Conservation (phyloP, 35 echinoderm and acorn worm genomes). For the Acanthaster planci region DNA sequence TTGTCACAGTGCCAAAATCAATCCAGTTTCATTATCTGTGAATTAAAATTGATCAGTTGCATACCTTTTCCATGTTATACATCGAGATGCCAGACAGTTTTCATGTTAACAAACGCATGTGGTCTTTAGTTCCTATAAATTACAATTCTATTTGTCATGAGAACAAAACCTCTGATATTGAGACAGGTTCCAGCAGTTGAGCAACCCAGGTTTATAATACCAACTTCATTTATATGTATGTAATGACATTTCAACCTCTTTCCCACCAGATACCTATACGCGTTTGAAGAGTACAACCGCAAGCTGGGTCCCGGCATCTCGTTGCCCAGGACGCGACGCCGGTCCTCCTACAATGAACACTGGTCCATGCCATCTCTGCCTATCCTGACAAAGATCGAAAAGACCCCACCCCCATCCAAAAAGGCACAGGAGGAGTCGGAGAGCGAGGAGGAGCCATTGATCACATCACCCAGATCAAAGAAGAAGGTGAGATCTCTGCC, state of each 20-base stretch:
- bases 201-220: too few species aligned
- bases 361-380: constrained; percentile 34
- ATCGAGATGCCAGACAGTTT: too few species aligned
- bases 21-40: too few species aligned
- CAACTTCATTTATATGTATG: not conserved
- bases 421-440: constrained; percentile 48
- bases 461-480: not conserved
- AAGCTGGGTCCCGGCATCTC: constrained; percentile 82
- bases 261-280: constrained; percentile 85
- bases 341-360: constrained; percentile 58
- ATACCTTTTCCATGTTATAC: too few species aligned
- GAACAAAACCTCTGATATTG: too few species aligned
- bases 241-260: not conserved
- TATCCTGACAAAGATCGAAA: constrained; percentile 26
- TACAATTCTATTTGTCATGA: too few species aligned
- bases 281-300: constrained; percentile 95
- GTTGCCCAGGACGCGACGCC: constrained; percentile 65
- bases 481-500: constrained; percentile 31
- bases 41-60: too few species aligned
- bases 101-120: too few species aligned
- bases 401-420: constrained; percentile 32
- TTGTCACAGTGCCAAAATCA: too few species aligned
- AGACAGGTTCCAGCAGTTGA: too few species aligned
- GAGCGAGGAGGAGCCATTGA: constrained; percentile 34
- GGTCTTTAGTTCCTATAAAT: too few species aligned